A percentile compares a stretch with the other conserved stretches of the same genome.
Evolutionary conservation across 2,113 vertebrate species (phyloP).

Genomic region (Emberiza fucata): DNA sequence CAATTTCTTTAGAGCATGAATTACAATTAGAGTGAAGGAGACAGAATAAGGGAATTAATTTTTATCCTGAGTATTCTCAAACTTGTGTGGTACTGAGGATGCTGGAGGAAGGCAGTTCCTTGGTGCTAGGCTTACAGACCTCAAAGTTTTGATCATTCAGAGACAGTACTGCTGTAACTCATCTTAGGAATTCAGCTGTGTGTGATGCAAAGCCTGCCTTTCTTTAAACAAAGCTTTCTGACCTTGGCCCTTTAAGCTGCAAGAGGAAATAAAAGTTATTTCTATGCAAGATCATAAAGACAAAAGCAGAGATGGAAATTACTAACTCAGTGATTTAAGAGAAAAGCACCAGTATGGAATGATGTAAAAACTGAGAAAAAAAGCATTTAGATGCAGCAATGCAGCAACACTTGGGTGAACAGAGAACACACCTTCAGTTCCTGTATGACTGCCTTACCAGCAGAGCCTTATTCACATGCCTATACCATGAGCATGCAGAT

Average conservation of each 20-base stretch:
- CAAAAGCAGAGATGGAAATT: not conserved
- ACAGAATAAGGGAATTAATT: not conserved
- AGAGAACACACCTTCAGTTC: not conserved
- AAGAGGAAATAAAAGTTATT: not conserved
- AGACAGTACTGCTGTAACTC: not conserved
- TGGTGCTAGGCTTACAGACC: not conserved
- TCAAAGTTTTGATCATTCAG: not conserved
- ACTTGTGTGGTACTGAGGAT: too few species aligned
- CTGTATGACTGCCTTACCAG: not conserved
- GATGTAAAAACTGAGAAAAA: not conserved
- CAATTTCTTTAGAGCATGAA: rapidly evolving
- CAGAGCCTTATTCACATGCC: not conserved
- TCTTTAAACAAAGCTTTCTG: not conserved
- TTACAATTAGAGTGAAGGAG: not conserved
- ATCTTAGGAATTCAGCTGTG: not conserved
- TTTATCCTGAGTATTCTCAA: not conserved
- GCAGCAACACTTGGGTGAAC: not conserved
- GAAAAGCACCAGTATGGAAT: not conserved
- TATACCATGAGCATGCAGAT: not conserved
- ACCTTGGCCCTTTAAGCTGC: not conserved
- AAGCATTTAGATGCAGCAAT: rapidly evolving
- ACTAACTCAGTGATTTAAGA: not conserved
- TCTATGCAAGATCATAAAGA: not conserved
- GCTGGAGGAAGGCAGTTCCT: not conserved
- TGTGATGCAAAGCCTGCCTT: not conserved